These are phyloP conservation scores for Himalopsyche phryganea DNA, from an alignment of 1,140 invertebrate genomes.

Conservation along the genomic window DNA sequence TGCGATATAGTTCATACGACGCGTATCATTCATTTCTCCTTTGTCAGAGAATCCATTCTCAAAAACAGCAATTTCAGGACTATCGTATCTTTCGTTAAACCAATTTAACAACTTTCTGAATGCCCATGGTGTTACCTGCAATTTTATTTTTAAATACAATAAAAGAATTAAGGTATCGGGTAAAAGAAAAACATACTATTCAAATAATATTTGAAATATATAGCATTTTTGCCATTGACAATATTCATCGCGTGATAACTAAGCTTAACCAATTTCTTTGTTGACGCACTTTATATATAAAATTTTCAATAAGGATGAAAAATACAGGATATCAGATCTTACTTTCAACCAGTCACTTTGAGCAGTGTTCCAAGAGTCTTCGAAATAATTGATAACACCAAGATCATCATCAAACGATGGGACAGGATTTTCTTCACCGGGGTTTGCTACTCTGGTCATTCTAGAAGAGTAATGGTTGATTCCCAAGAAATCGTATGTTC, in stretches of 20 bases:
- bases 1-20: conserved; percentile 47
- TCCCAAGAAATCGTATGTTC: conserved; percentile 62
- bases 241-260: not conserved
- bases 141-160: no score
- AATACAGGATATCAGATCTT: not conserved
- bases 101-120: conserved; percentile 60
- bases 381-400: conserved; percentile 43
- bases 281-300: no score
- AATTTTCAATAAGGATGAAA: no score
- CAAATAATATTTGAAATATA: not conserved
- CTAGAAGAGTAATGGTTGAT: conserved; percentile 58
- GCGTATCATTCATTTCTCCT: conserved; percentile 40
- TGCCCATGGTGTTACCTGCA: conserved; percentile 56
- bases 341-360: conserved; percentile 55
- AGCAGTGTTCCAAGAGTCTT: conserved; percentile 48
- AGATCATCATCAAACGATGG: conserved; percentile 54
- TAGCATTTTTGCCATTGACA: not conserved
- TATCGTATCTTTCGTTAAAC: conserved; percentile 60
- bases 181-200: not conserved
- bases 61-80: conserved; percentile 59
- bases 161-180: no score
- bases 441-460: conserved; percentile 43
- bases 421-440: conserved; percentile 34
- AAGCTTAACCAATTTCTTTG: not conserved
- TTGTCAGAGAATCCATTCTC: conserved; percentile 60